phyloP scores from a whole-genome alignment of 2,888 invertebrate species.

The Chymomyza fuscimana region DNA sequence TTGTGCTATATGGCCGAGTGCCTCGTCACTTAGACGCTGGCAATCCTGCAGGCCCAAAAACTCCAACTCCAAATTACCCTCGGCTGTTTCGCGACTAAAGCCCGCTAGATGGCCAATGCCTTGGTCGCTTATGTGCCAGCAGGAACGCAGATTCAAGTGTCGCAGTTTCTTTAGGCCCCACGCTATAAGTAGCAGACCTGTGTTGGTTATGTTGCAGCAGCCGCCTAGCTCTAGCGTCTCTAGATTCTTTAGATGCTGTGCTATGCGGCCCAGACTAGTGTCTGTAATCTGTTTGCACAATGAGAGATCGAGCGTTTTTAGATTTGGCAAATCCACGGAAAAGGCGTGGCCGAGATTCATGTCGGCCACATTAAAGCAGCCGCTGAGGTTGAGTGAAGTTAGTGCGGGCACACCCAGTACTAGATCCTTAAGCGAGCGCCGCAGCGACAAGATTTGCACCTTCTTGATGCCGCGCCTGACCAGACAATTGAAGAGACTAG shows the following conservation, averaged over 20 bases:
- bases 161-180: conserved; percentile 92
- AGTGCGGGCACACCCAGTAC: conserved; percentile 91
- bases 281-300: conserved; percentile 98
- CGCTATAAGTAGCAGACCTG: conserved; percentile 91
- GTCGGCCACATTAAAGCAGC: conserved; percentile 96
- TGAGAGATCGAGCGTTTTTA: conserved; percentile 91
- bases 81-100: conserved; percentile 83
- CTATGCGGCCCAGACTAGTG: conserved; percentile 90
- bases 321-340: conserved; percentile 86
- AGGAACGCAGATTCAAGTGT: conserved; percentile 92
- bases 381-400: conserved; percentile 93
- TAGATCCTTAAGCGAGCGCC: conserved; percentile 90
- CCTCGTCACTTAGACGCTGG: conserved; percentile 95
- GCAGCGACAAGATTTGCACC: conserved; percentile 92
- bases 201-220: conserved; percentile 94
- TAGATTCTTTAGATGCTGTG: conserved; percentile 90
- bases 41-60: conserved; percentile 95
- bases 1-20: conserved; percentile 90
- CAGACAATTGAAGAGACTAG: conserved; percentile 91
- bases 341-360: conserved; percentile 91
- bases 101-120: conserved; percentile 93
- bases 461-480: conserved; percentile 92
- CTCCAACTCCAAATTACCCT: conserved; percentile 89
- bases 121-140: conserved; percentile 94
- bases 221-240: conserved; percentile 94